Percentiles rank a stretch among this genome's conserved stretches.
Evolutionary conservation across 1,140 invertebrate species (phyloP).

Genomic region (Holotrichia oblita): DNA sequence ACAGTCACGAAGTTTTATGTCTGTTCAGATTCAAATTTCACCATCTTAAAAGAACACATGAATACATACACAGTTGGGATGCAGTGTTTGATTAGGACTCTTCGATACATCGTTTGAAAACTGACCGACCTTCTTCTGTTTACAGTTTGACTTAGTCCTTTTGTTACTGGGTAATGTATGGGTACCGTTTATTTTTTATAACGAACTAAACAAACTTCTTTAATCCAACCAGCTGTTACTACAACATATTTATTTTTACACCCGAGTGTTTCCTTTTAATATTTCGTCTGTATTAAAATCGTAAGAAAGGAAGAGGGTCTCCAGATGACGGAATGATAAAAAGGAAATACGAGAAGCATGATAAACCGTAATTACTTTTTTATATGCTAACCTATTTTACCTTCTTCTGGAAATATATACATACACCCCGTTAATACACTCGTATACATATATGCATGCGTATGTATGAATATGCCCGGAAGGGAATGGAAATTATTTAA

Average conservation of each 20-base stretch:
- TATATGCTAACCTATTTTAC: not conserved
- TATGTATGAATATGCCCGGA: not conserved
- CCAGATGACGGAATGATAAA: too few species aligned
- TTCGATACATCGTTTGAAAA: slow-evolving; percentile 7
- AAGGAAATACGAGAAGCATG: too few species aligned
- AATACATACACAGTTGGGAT: not conserved
- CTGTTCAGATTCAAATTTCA: not conserved
- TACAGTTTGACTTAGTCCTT: slow-evolving; percentile 7
- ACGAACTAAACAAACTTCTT: slow-evolving; percentile 7
- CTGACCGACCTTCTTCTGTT: slow-evolving; percentile 5
- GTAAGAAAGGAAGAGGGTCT: not conserved
- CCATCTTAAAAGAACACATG: not conserved
- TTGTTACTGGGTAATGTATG: slow-evolving; percentile 5
- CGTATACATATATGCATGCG: not conserved
- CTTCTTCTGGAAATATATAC: not conserved
- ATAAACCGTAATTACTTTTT: not conserved
- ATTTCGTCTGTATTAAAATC: not conserved
- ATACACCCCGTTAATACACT: too few species aligned
- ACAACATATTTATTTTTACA: slow-evolving; percentile 7
- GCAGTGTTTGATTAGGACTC: not conserved
- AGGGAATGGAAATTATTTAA: slow-evolving; percentile 13
- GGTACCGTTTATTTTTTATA: slow-evolving; percentile 10
- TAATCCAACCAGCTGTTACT: slow-evolving; percentile 16
- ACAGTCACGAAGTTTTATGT: not conserved
- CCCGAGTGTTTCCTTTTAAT: not conserved